Conservation (phyloP, 2,113 vertebrate species). For the Petrocephalus microphthalmus region DNA sequence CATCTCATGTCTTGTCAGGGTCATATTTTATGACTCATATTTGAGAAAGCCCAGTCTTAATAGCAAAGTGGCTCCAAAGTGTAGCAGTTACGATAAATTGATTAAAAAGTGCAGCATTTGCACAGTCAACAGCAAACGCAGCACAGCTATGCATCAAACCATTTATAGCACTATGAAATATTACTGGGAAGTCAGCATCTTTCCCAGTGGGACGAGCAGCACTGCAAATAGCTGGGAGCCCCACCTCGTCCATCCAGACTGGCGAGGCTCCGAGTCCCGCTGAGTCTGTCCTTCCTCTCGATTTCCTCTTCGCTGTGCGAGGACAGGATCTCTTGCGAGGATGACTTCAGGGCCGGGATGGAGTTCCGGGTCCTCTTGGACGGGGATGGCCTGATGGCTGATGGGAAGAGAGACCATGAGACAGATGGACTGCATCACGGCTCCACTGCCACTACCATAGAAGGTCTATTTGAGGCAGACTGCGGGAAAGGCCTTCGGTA, state of each 20-base stretch:
- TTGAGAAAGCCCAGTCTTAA: not conserved
- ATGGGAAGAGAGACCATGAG: not conserved
- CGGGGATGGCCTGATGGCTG: constrained; percentile 84
- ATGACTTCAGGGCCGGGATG: constrained; percentile 80
- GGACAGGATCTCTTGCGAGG: constrained; percentile 86
- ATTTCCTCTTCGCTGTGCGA: constrained; percentile 68
- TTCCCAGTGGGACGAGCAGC: not conserved
- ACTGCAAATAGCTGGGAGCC: not conserved
- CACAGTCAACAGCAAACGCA: not conserved
- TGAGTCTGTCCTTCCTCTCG: constrained; percentile 68
- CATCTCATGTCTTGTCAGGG: not conserved
- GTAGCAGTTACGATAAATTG: not conserved
- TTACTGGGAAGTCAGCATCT: not conserved
- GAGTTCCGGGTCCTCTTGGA: constrained; percentile 86
- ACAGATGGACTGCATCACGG: not conserved
- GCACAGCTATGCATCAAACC: not conserved
- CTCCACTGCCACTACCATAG: not conserved
- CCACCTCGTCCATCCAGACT: constrained; percentile 93
- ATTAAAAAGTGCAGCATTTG: constrained; percentile 6
- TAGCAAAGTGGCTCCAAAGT: not conserved
- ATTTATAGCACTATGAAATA: not conserved
- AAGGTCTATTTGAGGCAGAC: not conserved
- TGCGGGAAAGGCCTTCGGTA: not conserved
- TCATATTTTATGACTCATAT: not conserved
- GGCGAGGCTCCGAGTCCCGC: constrained; percentile 77